These are phyloP conservation scores for Lophotriccus pileatus DNA, from an alignment of 2,797 vertebrate species.

Conservation along the genomic window DNA sequence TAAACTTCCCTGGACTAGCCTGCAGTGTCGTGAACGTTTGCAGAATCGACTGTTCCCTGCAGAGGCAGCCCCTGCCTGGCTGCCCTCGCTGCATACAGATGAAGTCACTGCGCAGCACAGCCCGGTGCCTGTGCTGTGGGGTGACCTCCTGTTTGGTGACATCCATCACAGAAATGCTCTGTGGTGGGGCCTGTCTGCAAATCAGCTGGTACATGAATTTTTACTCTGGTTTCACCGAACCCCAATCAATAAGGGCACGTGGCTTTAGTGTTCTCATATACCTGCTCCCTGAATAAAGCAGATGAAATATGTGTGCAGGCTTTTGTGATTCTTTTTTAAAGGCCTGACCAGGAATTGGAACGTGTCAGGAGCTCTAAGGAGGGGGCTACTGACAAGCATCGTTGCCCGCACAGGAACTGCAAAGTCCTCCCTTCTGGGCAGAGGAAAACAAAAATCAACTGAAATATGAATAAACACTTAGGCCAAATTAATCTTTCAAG, in stretches of 20 bases:
- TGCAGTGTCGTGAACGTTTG: conserved; percentile 31
- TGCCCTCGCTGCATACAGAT: conserved; percentile 29
- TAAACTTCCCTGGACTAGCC: not conserved
- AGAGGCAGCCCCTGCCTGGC: not conserved
- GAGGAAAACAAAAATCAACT: not conserved
- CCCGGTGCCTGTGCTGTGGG: not conserved
- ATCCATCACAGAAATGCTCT: conserved; percentile 40
- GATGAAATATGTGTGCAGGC: conserved; percentile 19
- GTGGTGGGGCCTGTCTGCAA: conserved; percentile 12
- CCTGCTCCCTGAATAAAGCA: not conserved
- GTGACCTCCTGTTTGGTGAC: conserved; percentile 43
- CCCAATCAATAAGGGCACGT: conserved; percentile 24
- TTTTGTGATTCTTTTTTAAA: not conserved
- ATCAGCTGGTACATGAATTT: conserved; percentile 40
- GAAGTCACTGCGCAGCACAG: conserved; percentile 3
- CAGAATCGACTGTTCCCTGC: conserved; percentile 30
- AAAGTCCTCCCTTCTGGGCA: not conserved
- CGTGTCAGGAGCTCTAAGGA: not conserved
- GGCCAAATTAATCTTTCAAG: too few species aligned
- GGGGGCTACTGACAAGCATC: not conserved
- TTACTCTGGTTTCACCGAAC: conserved; percentile 40
- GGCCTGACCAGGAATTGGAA: not conserved
- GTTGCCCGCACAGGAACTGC: not conserved
- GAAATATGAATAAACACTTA: not conserved
- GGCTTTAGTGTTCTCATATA: not conserved